These are phyloP conservation scores for Anagyrus pseudococci DNA, from an alignment of 2,888 invertebrate species.

Conservation along the genomic window DNA sequence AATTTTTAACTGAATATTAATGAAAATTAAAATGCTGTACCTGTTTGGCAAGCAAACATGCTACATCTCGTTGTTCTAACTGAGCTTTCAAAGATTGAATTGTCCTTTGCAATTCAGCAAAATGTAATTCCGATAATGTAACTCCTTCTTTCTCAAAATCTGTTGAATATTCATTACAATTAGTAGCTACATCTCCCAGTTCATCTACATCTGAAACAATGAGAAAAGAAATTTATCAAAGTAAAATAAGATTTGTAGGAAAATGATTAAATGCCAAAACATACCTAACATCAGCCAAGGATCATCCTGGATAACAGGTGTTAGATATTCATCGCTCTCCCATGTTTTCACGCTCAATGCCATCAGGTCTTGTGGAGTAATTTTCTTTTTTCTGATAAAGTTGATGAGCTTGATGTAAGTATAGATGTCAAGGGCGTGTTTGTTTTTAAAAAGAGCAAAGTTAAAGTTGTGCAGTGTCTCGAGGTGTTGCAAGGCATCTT, in stretches of 20 bases:
- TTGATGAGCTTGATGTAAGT: conserved; percentile 83
- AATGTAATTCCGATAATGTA: conserved; percentile 69
- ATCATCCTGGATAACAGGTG: conserved; percentile 76
- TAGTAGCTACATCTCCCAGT: conserved; percentile 50
- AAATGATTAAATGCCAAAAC: too few species aligned
- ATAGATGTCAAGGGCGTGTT: conserved; percentile 81
- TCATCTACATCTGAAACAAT: conserved; percentile 52
- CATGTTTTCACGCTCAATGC: conserved; percentile 67
- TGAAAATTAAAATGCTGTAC: too few species aligned
- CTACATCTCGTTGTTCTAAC: conserved; percentile 65
- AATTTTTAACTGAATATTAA: background rate
- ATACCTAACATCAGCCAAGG: conserved; percentile 84
- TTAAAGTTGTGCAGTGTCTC: conserved; percentile 71
- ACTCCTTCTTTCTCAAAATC: conserved; percentile 70
- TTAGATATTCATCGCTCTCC: conserved; percentile 80
- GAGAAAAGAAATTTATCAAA: conserved; percentile 10
- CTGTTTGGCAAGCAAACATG: conserved; percentile 55
- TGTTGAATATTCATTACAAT: conserved; percentile 62
- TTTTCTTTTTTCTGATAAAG: conserved; percentile 73
- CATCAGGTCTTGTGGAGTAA: conserved; percentile 67
- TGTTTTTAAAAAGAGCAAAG: conserved; percentile 70
- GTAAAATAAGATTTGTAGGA: background rate
- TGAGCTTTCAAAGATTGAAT: conserved; percentile 67
- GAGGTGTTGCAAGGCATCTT: conserved; percentile 73
- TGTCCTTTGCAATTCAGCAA: conserved; percentile 68